Evolutionary conservation across 2,797 vertebrate species (phyloP).

Genomic region (Spondyliosoma cantharus): DNA sequence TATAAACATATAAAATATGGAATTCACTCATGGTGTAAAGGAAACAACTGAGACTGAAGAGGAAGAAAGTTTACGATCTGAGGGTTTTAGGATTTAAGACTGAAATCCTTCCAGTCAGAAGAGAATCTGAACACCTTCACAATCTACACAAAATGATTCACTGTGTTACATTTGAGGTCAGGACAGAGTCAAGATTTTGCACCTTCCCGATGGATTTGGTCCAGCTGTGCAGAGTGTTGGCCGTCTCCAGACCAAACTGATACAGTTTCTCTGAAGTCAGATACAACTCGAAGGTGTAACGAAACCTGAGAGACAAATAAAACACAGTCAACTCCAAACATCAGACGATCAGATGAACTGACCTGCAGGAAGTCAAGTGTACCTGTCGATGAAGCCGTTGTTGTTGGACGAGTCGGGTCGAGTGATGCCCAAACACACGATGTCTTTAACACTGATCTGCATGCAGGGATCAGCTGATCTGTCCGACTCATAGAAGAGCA

Average conservation of each 20-base stretch:
- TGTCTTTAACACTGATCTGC: slow-evolving; percentile 88
- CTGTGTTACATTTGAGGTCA: neutral
- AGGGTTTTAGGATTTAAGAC: no score
- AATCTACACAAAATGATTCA: neutral
- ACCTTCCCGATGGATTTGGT: slow-evolving; percentile 87
- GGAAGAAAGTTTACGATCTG: no score
- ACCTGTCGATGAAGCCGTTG: slow-evolving; percentile 85
- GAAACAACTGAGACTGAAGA: no score
- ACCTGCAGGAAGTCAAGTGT: no score
- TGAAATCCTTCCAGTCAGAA: no score
- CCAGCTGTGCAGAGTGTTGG: slow-evolving; percentile 90
- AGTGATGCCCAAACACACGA: slow-evolving; percentile 91
- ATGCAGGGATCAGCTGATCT: slow-evolving; percentile 85
- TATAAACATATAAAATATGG: no score
- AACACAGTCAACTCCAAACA: neutral
- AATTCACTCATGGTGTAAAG: no score
- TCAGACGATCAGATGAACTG: neutral
- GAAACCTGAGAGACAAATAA: slow-evolving; percentile 83
- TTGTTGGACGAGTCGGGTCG: slow-evolving; percentile 72
- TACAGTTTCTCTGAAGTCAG: slow-evolving; percentile 90
- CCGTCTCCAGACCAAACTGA: slow-evolving; percentile 90
- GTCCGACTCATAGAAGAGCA: slow-evolving; percentile 89
- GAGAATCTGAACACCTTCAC: no score
- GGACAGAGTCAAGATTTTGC: neutral
- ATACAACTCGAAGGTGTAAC: slow-evolving; percentile 93